Evolutionary conservation across 2,113 vertebrate species (phyloP).

Genomic region (human (Homo sapiens)): DNA sequence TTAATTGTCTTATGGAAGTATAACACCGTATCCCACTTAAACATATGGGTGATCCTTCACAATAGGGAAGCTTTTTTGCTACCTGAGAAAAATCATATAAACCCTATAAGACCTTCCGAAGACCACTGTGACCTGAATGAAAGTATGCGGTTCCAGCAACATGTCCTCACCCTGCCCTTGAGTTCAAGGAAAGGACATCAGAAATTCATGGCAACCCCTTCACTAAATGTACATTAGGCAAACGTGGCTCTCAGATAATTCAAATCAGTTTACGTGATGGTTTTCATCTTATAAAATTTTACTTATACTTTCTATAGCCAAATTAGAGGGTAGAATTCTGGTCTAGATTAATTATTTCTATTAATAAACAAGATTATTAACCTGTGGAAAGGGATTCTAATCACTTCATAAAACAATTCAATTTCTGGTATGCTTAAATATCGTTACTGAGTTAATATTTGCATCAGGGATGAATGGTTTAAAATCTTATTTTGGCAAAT

Average conservation of each 20-base stretch:
- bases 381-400: slow-evolving; percentile 32
- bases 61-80: slow-evolving; percentile 28
- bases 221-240: background rate
- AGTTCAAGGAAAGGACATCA: slow-evolving; percentile 68
- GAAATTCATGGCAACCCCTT: background rate
- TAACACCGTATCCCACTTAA: background rate
- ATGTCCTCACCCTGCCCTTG: background rate
- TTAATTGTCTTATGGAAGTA: background rate
- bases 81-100: slow-evolving; percentile 18
- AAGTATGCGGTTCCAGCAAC: slow-evolving; percentile 39
- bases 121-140: background rate
- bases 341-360: background rate
- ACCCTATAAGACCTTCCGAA: background rate
- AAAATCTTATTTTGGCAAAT: background rate
- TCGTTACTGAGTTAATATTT: slow-evolving; percentile 10
- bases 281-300: background rate
- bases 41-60: background rate
- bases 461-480: background rate
- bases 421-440: slow-evolving; percentile 12
- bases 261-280: background rate
- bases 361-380: slow-evolving; percentile 49
- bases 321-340: slow-evolving; percentile 24
- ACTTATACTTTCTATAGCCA: background rate
- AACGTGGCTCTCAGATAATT: slow-evolving; percentile 11
- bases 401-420: slow-evolving; percentile 17